phyloP scores from a whole-genome alignment of 2,888 invertebrate species.

The Hyposoter dolosus region DNA sequence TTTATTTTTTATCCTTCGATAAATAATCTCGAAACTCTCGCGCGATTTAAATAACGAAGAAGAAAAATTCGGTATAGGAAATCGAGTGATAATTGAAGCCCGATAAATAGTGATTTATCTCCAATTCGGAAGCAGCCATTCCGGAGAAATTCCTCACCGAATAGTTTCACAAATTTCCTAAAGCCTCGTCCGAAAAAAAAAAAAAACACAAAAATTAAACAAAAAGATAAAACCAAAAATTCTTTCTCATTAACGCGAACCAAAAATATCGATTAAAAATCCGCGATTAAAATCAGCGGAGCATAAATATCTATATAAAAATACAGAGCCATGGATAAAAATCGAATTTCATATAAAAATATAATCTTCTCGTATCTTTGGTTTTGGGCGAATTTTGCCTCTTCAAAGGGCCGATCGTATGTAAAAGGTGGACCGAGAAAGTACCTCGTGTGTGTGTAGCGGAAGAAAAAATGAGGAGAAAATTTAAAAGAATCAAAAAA shows the following conservation, averaged over 20 bases:
- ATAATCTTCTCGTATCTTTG: constrained; percentile 14
- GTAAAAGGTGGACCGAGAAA: background rate
- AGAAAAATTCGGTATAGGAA: background rate
- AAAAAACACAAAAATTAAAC: no score
- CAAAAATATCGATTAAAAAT: background rate
- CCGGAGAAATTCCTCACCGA: background rate
- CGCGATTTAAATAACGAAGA: background rate
- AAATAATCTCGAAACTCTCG: constrained; percentile 1
- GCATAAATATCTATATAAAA: background rate
- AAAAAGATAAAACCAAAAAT: background rate
- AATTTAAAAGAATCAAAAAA: constrained; percentile 12
- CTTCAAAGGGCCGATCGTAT: background rate
- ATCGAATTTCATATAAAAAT: constrained; percentile 15
- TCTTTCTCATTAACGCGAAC: background rate
- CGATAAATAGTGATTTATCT: background rate
- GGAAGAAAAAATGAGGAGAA: background rate
- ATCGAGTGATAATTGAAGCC: background rate
- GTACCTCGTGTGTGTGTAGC: constrained; percentile 2
- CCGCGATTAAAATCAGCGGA: background rate
- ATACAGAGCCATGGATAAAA: background rate
- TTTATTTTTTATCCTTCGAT: background rate
- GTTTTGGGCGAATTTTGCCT: constrained; percentile 11
- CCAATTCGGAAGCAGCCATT: background rate
- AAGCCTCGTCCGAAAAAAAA: background rate
- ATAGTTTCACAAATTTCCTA: background rate